A percentile compares a stretch with the other conserved stretches of the same genome.
These are phyloP conservation scores for Arctia plantaginis DNA, from an alignment of 2,888 invertebrate genomes.

Conservation along the genomic window DNA sequence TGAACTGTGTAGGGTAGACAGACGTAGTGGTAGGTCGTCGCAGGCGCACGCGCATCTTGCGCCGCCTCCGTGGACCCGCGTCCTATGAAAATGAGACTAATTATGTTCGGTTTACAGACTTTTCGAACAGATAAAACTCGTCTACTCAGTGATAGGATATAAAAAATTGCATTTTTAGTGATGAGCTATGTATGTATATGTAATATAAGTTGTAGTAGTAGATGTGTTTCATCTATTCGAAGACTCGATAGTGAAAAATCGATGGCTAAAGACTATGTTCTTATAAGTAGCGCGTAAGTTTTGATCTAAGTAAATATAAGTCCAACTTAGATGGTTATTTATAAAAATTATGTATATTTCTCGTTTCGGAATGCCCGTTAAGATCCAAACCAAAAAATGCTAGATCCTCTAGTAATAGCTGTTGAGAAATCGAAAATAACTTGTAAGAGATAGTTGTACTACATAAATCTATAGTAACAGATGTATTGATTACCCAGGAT, in stretches of 20 bases:
- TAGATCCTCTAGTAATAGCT: conserved; percentile 67
- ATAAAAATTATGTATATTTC: conserved; percentile 81
- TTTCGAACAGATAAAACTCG: conserved; percentile 85
- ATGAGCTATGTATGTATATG: conserved; percentile 81
- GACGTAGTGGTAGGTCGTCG: conserved; percentile 46
- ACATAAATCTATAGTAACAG: conserved; percentile 62
- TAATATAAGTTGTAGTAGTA: conserved; percentile 79
- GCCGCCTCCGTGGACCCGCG: conserved; percentile 57
- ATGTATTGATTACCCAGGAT: conserved; percentile 69
- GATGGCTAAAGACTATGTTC: conserved; percentile 85
- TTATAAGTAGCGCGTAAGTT: conserved; percentile 76
- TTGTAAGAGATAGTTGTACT: conserved; percentile 57
- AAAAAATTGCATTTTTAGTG: conserved; percentile 85
- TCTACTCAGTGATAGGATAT: conserved; percentile 85
- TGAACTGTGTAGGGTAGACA: conserved; percentile 65
- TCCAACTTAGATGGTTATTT: conserved; percentile 83
- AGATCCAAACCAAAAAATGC: conserved; percentile 79
- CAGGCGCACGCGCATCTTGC: conserved; percentile 40
- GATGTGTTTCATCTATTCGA: conserved; percentile 87
- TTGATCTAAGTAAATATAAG: conserved; percentile 76
- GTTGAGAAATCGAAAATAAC: conserved; percentile 70
- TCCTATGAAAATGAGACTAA: conserved; percentile 74
- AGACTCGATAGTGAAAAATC: conserved; percentile 81
- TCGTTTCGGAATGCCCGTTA: conserved; percentile 78
- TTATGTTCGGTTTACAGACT: conserved; percentile 79